Evolutionary conservation across 1,140 invertebrate species (phyloP).

Genomic region (Drosophila bocki): DNA sequence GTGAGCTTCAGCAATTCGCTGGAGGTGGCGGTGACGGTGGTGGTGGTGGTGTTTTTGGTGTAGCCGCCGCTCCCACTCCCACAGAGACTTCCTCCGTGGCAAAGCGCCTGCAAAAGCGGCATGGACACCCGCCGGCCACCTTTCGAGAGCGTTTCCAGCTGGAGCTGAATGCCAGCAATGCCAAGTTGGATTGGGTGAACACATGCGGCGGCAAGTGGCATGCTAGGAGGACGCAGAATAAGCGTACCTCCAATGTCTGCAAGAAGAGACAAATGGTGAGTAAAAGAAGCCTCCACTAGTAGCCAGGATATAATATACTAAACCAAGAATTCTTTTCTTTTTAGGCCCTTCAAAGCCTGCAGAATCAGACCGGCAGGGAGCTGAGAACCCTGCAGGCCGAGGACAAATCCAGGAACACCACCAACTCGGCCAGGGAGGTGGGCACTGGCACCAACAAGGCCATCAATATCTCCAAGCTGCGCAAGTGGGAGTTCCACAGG

Average conservation of each 20-base stretch:
- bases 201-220: conserved; percentile 56
- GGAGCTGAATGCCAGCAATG: conserved; percentile 32
- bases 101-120: conserved; percentile 53
- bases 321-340: neutral
- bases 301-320: neutral
- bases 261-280: conserved; percentile 48
- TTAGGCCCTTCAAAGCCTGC: conserved; percentile 44
- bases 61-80: conserved; percentile 2
- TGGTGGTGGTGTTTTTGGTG: conserved; percentile 6
- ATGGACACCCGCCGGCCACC: conserved; percentile 8
- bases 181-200: conserved; percentile 56
- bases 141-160: conserved; percentile 39
- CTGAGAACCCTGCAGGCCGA: conserved; percentile 30
- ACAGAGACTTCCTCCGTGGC: neutral
- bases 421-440: conserved; percentile 8
- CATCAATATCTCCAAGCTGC: conserved; percentile 33
- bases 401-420: conserved; percentile 12
- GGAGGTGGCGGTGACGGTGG: conserved; percentile 22
- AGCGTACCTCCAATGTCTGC: conserved; percentile 24
- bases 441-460: conserved; percentile 27
- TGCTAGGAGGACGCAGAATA: neutral
- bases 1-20: conserved; percentile 48
- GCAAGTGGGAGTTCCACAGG: conserved; percentile 21
- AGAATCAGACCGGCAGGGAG: conserved; percentile 39
- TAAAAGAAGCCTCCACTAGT: neutral